Conservation (phyloP, 2,888 invertebrate genomes). For the Melanophora roralis region DNA sequence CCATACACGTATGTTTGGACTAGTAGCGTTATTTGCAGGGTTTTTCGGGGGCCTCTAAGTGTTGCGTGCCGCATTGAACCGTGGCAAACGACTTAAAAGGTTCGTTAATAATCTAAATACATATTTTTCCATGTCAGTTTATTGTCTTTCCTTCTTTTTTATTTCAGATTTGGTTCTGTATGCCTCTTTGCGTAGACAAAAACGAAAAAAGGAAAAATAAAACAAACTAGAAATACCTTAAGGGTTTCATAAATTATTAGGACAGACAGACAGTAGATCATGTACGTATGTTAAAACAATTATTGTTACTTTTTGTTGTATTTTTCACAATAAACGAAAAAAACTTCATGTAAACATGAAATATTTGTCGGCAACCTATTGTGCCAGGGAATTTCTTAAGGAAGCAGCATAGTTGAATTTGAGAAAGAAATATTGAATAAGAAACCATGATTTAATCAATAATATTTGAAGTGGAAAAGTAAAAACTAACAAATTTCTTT, state of each 20-base stretch:
- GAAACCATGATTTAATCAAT: too few relatives aligned
- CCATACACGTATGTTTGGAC: too few relatives aligned
- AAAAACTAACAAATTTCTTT: too few relatives aligned
- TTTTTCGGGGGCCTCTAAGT: background rate
- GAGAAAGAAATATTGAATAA: background rate
- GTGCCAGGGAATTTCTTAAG: background rate
- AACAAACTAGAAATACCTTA: conserved; percentile 36
- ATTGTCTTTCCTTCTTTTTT: too few relatives aligned
- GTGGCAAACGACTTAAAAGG: background rate
- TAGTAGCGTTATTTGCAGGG: too few relatives aligned
- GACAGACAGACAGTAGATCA: conserved; percentile 30
- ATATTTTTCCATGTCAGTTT: conserved; percentile 14
- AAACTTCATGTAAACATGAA: conserved; percentile 9
- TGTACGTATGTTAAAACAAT: background rate
- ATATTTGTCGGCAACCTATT: conserved; percentile 5
- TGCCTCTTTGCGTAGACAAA: conserved; percentile 36
- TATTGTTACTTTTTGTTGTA: conserved; percentile 9
- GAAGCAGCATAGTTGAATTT: background rate
- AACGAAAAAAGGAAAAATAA: background rate
- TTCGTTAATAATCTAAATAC: conserved; percentile 54
- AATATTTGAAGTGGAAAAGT: too few relatives aligned
- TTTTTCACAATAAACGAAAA: too few relatives aligned
- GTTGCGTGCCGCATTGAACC: conserved; percentile 32
- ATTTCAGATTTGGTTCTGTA: background rate
- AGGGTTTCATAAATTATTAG: conserved; percentile 58